Conservation (phyloP, 2,113 vertebrate genomes). For the Cyanoderma ruficeps region DNA sequence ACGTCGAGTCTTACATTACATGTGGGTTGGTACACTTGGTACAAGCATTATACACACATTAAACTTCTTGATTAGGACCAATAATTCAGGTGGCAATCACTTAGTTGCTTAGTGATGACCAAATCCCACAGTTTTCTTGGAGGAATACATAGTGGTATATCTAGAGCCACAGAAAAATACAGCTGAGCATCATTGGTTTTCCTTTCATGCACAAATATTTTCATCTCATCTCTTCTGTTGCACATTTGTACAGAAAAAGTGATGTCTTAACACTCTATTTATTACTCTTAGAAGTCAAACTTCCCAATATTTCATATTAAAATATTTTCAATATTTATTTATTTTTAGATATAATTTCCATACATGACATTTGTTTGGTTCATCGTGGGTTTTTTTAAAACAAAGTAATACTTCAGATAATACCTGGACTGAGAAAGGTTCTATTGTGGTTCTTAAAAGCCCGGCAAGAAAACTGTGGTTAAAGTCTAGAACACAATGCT, state of each 20-base stretch:
- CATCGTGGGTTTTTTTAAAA: background rate
- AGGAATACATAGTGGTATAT: background rate
- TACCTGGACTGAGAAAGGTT: background rate
- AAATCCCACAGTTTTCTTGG: background rate
- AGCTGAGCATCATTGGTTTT: background rate
- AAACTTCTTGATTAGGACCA: background rate
- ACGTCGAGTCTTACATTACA: background rate
- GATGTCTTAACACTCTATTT: background rate
- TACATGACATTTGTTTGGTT: background rate
- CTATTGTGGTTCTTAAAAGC: background rate
- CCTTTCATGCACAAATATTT: background rate
- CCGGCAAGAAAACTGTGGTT: background rate
- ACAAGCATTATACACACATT: background rate
- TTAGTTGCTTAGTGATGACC: background rate
- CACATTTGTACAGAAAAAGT: background rate
- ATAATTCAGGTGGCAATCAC: background rate
- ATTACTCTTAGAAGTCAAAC: background rate
- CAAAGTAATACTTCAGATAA: background rate
- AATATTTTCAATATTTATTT: background rate
- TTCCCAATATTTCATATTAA: background rate
- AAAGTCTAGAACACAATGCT: background rate
- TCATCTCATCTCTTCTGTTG: background rate
- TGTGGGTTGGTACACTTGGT: background rate
- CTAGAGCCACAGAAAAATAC: background rate
- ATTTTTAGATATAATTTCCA: background rate